phyloP scores from a whole-genome alignment of 2,797 vertebrate species.

The Semaprochilodus insignis region DNA sequence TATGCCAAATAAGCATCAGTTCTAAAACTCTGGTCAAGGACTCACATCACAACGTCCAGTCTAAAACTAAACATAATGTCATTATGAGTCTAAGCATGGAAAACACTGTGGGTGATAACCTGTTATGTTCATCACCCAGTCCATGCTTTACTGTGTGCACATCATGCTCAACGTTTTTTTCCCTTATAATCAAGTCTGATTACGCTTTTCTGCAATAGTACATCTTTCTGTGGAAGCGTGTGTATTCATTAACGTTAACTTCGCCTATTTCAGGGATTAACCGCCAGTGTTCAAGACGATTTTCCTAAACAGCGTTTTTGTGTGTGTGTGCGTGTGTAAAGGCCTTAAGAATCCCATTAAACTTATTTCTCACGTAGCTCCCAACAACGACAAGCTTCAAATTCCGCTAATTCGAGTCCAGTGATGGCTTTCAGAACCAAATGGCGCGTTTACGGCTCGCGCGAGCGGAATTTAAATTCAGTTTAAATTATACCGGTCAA shows the following conservation, averaged over 20 bases:
- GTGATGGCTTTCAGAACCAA: not conserved
- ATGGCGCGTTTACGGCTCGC: not conserved
- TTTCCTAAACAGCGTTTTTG: too few relatives aligned
- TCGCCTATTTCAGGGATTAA: slow-evolving; percentile 22
- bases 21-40: not conserved
- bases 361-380: too few relatives aligned
- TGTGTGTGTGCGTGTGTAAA: too few relatives aligned
- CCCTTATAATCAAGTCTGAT: not conserved
- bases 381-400: too few relatives aligned
- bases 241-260: not conserved
- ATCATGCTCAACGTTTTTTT: not conserved
- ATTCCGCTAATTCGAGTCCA: not conserved
- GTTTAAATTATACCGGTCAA: not conserved
- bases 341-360: too few relatives aligned
- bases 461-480: not conserved
- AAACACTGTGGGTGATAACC: not conserved
- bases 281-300: slow-evolving; percentile 3
- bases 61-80: not conserved
- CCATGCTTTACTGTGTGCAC: not conserved
- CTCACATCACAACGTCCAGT: not conserved
- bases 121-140: not conserved
- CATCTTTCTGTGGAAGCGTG: not conserved
- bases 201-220: not conserved
- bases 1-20: too few relatives aligned
- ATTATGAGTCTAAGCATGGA: not conserved